Percentiles rank a stretch among this genome's conserved stretches.
phyloP scores from a whole-genome alignment of 1,140 invertebrate genomes.

The Leptopilina clavipes region DNA sequence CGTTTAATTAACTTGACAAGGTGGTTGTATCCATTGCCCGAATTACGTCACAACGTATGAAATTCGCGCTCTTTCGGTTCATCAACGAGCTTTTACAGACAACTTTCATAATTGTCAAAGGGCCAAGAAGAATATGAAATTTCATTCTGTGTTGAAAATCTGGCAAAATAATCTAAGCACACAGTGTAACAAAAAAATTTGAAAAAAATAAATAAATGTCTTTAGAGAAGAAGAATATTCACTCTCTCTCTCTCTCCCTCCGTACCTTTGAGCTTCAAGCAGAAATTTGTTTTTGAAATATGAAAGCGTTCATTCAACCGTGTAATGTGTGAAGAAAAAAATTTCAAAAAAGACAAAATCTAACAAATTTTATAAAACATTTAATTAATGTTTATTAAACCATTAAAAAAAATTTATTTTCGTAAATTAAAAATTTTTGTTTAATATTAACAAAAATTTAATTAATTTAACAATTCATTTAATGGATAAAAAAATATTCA shows the following conservation, averaged over 20 bases:
- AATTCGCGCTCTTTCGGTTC: slow-evolving; percentile 39
- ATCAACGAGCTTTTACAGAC: slow-evolving; percentile 44
- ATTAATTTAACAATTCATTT: too few relatives aligned
- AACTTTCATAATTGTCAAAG: slow-evolving; percentile 13
- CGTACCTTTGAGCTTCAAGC: neutral
- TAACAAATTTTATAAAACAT: too few relatives aligned
- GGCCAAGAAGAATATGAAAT: neutral
- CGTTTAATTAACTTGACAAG: slow-evolving; percentile 53
- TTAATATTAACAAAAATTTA: too few relatives aligned
- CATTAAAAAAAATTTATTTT: too few relatives aligned
- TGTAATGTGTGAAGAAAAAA: slow-evolving; percentile 46
- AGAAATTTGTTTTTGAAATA: slow-evolving; percentile 40
- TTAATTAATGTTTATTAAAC: too few relatives aligned
- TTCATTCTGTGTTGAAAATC: neutral
- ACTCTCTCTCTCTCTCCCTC: neutral
- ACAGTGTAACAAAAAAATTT: neutral
- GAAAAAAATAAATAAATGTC: neutral
- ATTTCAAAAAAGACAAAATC: too few relatives aligned
- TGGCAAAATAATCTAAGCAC: neutral
- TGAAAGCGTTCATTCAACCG: slow-evolving; percentile 49
- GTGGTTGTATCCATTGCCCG: slow-evolving; percentile 49
- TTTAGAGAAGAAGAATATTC: neutral
- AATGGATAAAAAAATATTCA: too few relatives aligned
- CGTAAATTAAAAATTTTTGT: too few relatives aligned
- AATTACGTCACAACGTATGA: slow-evolving; percentile 42